Base-by-base conservation (phyloP, 2,113 vertebrate species). In the Erythrolamprus reginae region DNA sequence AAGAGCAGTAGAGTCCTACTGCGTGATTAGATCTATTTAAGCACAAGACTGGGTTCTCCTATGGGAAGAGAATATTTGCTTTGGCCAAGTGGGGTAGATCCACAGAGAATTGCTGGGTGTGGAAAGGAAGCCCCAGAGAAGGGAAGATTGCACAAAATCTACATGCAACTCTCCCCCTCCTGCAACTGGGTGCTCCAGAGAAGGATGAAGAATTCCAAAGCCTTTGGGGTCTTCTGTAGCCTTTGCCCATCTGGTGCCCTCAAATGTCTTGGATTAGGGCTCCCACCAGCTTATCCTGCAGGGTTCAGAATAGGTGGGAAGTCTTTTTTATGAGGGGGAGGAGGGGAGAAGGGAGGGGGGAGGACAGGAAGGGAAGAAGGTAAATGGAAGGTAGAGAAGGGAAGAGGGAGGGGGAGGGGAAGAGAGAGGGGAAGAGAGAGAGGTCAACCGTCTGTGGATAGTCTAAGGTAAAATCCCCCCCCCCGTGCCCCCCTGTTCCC, bases 61-160 rank as follows among this genome's bases (percentile, higher is more conserved):
- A 23, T 26, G 55, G 23, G 55, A 56, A 56, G 1, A 56, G 56
- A 28, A 12, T 28, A 28, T 28, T 61, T 12, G 12, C 26, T 28
- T 61, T 61, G 10, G 26, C 56, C 56, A 3, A 28, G 56, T 1
- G 56, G 3, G 56, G 26, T 0, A 58, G 56, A 28, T 1, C 1
- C 56, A 28, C 26, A 12, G 12, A 9, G 26, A 28, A 12, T 12
- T 28, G 10, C 2, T 19, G 8, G 10, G 52, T 5, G 42, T 12
- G 17, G 28, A 10, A 48, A 48, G 5, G 23, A 12, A 28, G 28
- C 28, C 38, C 17, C 26, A 48, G 82, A 48, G 82, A 26, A 70
- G 4, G 61, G n/a, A 28, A 1, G 0, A 33, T 6, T 0, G 5
- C 5, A 7, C 6, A 15, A n/a, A 70, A 6, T 5, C 65, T 17